Evolutionary conservation across 2,797 vertebrate species (phyloP).

Genomic region (Pogoniulus pusillus): DNA sequence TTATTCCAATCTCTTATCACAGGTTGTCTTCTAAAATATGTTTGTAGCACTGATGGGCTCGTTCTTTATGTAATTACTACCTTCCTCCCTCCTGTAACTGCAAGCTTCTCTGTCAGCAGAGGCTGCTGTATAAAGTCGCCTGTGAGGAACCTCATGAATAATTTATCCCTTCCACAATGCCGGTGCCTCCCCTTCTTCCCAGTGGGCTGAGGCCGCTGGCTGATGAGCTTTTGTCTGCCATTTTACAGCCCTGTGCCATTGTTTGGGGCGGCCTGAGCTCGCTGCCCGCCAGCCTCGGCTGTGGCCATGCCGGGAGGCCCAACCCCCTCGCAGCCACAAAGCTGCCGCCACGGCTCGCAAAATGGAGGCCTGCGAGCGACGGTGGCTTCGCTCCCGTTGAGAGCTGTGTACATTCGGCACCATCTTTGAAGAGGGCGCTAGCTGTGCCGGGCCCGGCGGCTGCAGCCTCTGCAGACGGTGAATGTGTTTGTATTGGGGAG

Average conservation of each 20-base stretch:
- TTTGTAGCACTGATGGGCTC: not conserved
- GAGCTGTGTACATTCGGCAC: not conserved
- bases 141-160: constrained; percentile 13
- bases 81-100: not conserved
- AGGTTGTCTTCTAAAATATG: not conserved
- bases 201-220: not conserved
- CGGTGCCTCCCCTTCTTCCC: not conserved
- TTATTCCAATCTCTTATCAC: not conserved
- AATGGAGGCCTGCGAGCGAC: not conserved
- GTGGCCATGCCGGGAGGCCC: not conserved
- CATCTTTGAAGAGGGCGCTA: not conserved
- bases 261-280: not conserved
- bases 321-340: not conserved
- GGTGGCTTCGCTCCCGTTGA: not conserved
- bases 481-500: fast-evolving
- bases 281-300: fast-evolving
- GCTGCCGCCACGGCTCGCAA: not conserved
- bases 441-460: fast-evolving
- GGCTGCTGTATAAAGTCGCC: not conserved
- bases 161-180: not conserved
- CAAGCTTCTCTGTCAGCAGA: not conserved
- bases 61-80: not conserved
- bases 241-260: fast-evolving
- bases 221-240: not conserved
- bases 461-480: fast-evolving